Evolutionary conservation across 2,888 invertebrate species (phyloP).

Genomic region (Oligia fasciuncula): DNA sequence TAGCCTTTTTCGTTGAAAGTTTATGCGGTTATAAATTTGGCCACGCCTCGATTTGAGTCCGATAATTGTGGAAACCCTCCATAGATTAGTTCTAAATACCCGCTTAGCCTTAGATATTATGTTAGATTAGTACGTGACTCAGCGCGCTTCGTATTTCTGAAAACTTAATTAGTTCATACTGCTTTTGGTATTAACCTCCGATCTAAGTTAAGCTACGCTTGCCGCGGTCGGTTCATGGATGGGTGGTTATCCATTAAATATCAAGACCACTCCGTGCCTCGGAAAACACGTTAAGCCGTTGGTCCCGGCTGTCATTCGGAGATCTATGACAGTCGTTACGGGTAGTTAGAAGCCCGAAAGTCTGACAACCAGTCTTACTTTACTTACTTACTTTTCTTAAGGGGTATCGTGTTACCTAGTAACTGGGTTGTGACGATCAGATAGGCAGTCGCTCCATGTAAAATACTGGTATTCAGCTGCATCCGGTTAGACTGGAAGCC

Average conservation of each 20-base stretch:
- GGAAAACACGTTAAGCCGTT: not conserved
- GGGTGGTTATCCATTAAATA: not conserved
- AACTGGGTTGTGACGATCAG: not conserved
- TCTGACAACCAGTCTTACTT: not conserved
- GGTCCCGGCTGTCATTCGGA: not conserved
- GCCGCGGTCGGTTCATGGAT: not conserved
- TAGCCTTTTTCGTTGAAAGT: slow-evolving; percentile 74
- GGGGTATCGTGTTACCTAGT: not conserved
- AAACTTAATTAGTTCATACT: slow-evolving; percentile 40
- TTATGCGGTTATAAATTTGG: slow-evolving; percentile 79
- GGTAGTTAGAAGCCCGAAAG: not conserved
- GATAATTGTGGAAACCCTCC: slow-evolving; percentile 77
- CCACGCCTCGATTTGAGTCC: slow-evolving; percentile 74
- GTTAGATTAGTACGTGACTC: slow-evolving; percentile 44
- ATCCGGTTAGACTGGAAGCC: too few relatives aligned
- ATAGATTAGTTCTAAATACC: slow-evolving; percentile 74
- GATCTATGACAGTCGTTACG: not conserved
- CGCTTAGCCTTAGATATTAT: slow-evolving; percentile 57
- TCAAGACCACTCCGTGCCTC: not conserved
- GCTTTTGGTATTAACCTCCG: not conserved
- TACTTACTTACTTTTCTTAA: too few relatives aligned
- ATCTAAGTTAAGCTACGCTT: not conserved
- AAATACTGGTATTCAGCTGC: too few relatives aligned
- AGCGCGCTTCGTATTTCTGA: slow-evolving; percentile 21
- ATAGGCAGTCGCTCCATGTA: too few relatives aligned